These are phyloP conservation scores for Incurvaria masculella DNA, from an alignment of 2,888 invertebrate species.

Conservation along the genomic window DNA sequence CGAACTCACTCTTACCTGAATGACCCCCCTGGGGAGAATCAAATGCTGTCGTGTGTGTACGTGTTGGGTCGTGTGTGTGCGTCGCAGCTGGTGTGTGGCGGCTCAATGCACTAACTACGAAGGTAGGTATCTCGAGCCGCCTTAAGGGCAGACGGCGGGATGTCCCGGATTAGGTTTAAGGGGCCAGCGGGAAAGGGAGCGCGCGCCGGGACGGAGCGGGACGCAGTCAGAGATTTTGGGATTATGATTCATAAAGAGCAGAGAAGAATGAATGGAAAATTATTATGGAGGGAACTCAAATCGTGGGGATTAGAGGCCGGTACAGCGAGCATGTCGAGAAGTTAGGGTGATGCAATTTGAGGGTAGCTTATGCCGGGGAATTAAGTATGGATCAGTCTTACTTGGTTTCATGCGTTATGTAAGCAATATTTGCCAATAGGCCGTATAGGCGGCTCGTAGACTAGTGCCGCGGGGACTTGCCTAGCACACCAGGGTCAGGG, in stretches of 20 bases:
- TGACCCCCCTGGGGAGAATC: no score
- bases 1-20: no score
- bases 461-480: no score
- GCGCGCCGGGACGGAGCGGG: conserved; percentile 29
- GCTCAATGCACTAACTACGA: conserved; percentile 23
- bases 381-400: no score
- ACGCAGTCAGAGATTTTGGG: conserved; percentile 44
- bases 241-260: conserved; percentile 53
- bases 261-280: conserved; percentile 52
- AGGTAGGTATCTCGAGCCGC: conserved; percentile 24
- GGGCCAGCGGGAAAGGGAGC: conserved; percentile 40
- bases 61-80: conserved; percentile 17
- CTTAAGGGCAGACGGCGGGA: conserved; percentile 44
- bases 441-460: no score
- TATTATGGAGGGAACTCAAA: conserved; percentile 44
- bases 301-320: conserved; percentile 27
- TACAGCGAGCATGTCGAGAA: conserved; percentile 25
- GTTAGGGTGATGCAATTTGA: conserved; percentile 16
- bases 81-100: conserved; percentile 13
- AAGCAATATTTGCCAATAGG: no score
- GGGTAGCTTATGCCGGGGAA: no score
- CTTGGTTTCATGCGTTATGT: no score
- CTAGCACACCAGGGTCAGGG: no score
- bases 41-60: no score
- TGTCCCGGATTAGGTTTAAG: conserved; percentile 55